These are phyloP conservation scores for Pseudorectes ferrugineus DNA, from an alignment of 2,113 vertebrate species.

Conservation along the genomic window DNA sequence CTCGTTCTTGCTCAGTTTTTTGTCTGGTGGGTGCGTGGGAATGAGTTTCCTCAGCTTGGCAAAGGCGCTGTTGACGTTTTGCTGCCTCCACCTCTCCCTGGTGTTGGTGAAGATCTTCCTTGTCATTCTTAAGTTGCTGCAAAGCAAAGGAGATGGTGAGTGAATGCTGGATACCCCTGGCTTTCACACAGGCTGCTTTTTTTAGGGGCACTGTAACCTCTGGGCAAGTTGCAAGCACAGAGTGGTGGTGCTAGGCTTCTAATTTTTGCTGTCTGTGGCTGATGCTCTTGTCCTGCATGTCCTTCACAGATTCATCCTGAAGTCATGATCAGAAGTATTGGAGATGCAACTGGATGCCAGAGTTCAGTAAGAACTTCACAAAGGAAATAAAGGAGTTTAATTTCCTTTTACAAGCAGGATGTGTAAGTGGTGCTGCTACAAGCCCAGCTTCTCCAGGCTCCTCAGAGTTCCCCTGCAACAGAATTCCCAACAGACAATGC, in stretches of 20 bases:
- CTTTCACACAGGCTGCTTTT: neutral
- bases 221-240: neutral
- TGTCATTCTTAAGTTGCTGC: constrained; percentile 77
- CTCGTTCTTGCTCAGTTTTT: constrained; percentile 98
- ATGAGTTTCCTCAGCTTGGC: constrained; percentile 94
- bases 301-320: neutral
- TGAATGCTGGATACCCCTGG: neutral
- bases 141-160: neutral
- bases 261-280: neutral
- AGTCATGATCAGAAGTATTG: neutral
- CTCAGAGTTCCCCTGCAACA: neutral
- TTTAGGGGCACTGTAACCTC: neutral
- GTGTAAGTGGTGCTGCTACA: neutral
- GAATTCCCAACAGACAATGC: neutral
- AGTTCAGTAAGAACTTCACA: neutral
- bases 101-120: constrained; percentile 94
- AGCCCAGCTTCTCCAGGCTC: neutral
- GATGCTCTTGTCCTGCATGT: neutral
- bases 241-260: neutral
- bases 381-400: neutral
- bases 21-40: constrained; percentile 96
- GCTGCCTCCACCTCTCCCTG: constrained; percentile 94
- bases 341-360: neutral
- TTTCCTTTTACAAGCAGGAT: neutral
- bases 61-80: constrained; percentile 95